Evolutionary conservation across 2,113 vertebrate species (phyloP).

Genomic region (Trichomycterus rosablanca): DNA sequence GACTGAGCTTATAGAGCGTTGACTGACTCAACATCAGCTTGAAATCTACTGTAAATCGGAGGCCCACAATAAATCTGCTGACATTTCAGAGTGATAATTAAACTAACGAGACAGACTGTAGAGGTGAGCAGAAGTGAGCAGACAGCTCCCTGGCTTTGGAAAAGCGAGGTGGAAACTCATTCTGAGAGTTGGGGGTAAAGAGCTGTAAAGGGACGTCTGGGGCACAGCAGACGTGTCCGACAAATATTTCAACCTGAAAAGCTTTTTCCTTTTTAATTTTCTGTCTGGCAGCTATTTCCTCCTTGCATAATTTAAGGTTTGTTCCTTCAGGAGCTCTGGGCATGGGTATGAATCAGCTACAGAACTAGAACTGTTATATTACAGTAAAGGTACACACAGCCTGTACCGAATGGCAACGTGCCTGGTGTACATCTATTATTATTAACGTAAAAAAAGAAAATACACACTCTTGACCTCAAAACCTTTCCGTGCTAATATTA

Average conservation of each 20-base stretch:
- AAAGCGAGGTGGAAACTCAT: conserved; percentile 42
- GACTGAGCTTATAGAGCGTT: conserved; percentile 24
- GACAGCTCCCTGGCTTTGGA: conserved; percentile 38
- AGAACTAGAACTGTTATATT: conserved; percentile 40
- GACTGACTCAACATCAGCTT: conserved; percentile 36
- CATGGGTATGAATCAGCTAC: conserved; percentile 55
- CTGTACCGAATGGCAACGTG: conserved; percentile 7
- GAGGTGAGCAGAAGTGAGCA: conserved; percentile 20
- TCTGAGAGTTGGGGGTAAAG: conserved; percentile 42
- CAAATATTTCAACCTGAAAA: conserved; percentile 72
- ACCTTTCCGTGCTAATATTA: too few species aligned
- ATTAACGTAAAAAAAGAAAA: too few species aligned
- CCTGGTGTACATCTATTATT: conserved; percentile 2
- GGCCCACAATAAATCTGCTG: conserved; percentile 44
- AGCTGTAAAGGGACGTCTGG: conserved; percentile 66
- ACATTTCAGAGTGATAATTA: conserved; percentile 56
- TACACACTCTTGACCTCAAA: too few species aligned
- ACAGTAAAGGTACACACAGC: conserved; percentile 33
- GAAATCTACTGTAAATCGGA: conserved; percentile 44
- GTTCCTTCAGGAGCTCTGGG: conserved; percentile 51
- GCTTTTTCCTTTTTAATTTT: conserved; percentile 71
- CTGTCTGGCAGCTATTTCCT: conserved; percentile 63
- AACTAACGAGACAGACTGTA: conserved; percentile 44
- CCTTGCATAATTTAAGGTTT: conserved; percentile 61
- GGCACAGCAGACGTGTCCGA: conserved; percentile 57